Evolutionary conservation across 2,113 vertebrate species (phyloP).

Genomic region (Tragelaphus buxtoni): DNA sequence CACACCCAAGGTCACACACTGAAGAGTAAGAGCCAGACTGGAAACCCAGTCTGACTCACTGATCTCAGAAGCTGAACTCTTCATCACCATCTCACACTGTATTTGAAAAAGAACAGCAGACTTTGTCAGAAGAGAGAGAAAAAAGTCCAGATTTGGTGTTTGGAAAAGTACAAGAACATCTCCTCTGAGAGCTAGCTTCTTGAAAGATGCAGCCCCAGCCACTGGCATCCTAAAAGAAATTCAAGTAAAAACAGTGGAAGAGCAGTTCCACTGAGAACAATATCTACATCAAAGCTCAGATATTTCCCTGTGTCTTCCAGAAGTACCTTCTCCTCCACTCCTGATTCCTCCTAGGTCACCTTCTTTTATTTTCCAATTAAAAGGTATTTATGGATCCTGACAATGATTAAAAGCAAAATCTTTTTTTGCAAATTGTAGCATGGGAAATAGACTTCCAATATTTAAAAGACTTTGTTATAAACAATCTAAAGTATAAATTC

Average conservation of each 20-base stretch:
- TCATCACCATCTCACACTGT: neutral
- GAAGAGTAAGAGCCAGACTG: neutral
- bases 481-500: conserved; percentile 4
- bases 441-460: neutral
- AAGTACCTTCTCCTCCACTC: neutral
- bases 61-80: neutral
- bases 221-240: neutral
- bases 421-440: neutral
- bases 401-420: conserved; percentile 29
- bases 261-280: neutral
- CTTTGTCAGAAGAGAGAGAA: neutral
- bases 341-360: neutral
- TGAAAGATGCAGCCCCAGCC: neutral
- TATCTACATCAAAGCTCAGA: neutral
- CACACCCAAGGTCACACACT: neutral
- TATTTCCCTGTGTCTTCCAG: neutral
- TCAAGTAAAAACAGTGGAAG: neutral
- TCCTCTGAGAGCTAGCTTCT: neutral
- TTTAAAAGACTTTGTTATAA: neutral
- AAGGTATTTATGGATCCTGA: neutral
- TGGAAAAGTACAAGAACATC: conserved; percentile 32
- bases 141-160: neutral
- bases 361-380: neutral
- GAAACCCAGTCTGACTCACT: neutral
- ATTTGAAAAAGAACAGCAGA: neutral